Base-by-base conservation (phyloP, 2,797 vertebrate species). In the Betta splendens region DNA sequence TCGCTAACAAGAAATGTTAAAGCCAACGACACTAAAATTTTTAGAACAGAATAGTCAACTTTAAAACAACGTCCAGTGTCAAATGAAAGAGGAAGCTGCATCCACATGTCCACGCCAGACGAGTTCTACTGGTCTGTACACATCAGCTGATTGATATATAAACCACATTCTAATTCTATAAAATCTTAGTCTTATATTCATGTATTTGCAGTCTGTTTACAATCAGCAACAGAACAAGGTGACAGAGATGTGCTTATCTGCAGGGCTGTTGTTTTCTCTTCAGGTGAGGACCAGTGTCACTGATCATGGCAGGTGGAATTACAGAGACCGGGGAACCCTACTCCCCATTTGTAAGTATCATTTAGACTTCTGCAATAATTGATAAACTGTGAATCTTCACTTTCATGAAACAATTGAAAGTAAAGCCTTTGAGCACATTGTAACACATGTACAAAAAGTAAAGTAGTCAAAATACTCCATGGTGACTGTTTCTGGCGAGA, bases 311-410 rank as follows among this genome's bases (percentile, higher is more conserved):
- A 1, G 96, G 95, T 1, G 94, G 95, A 33, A 98, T 99, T 50
- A 98, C 97, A 11, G 97, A 98, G 4, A 93, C 94, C 0, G 97
- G 96, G 40, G 96, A 98, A 42, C 96, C 95, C 1, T 99, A 99
- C 80, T 98, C 97, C 13, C 91, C 95, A 5, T 99, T 95, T 36
- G 97, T 98, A 84, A 96, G 97, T 97, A 67, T 80, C 3, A 1
- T 3, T 5, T 48, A 38, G 3, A 13, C 18, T 7, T 8, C 8
- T 20, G 11, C 2, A 8, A 58, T 31, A 10, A 55, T n/a, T 13
- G 1, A 1, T 5, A 5, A 23, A 44, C 3, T 44, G 2, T 44
- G 9, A 51, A 7, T 3, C 8, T 26, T 7, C n/a, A n/a, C n/a
- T n/a, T n/a, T n/a, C n/a, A n/a, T n/a, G n/a, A n/a, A n/a, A n/a